Evolutionary conservation across 2,797 vertebrate species (phyloP).

Genomic region (Anas bernieri): DNA sequence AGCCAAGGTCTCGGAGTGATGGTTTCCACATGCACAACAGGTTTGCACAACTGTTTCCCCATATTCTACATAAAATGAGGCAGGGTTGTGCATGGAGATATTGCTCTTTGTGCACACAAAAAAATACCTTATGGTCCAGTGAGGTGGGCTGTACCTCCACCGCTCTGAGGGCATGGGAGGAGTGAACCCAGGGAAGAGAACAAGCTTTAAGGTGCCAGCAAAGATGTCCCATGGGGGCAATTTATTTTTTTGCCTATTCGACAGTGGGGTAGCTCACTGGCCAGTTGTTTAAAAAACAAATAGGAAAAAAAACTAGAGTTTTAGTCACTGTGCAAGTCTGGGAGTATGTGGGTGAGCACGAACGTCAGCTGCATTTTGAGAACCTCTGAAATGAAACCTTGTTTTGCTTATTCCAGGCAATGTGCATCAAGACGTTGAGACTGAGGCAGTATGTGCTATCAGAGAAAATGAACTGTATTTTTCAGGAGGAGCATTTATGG

Average conservation of each 20-base stretch:
- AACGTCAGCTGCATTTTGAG: neutral
- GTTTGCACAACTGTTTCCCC: neutral
- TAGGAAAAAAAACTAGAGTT: neutral
- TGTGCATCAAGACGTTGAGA: neutral
- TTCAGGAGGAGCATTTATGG: neutral
- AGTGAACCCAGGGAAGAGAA: rapidly evolving
- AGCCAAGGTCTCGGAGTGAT: slow-evolving; percentile 45
- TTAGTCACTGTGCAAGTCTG: neutral
- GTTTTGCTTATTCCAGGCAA: neutral
- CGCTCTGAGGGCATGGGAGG: rapidly evolving
- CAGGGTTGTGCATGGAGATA: neutral
- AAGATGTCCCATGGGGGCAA: neutral
- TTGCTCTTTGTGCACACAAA: neutral
- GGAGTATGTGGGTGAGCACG: neutral
- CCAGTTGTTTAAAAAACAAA: neutral
- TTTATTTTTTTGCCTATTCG: neutral
- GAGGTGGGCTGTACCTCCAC: neutral
- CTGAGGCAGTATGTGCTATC: neutral
- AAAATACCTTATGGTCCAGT: neutral
- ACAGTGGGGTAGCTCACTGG: neutral
- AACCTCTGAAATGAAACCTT: neutral
- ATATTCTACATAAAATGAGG: neutral
- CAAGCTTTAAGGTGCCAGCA: neutral
- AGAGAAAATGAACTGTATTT: neutral
- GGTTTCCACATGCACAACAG: slow-evolving; percentile 32